Percentiles rank a stretch among this genome's conserved stretches.
These are phyloP conservation scores for Casuarius casuarius DNA, from an alignment of 2,113 vertebrate genomes.

Conservation along the genomic window DNA sequence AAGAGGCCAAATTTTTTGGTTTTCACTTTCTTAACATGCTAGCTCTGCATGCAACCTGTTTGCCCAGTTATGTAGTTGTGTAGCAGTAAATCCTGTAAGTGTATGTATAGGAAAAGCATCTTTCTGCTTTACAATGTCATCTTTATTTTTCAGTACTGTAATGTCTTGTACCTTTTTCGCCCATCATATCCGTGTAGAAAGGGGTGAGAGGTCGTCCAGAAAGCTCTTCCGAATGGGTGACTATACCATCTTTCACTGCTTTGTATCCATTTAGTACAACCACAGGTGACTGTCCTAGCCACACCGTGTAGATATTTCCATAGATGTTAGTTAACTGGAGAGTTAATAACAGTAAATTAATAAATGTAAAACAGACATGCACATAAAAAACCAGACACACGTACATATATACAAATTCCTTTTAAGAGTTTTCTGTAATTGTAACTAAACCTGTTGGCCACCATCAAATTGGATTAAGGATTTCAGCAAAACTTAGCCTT, in stretches of 20 bases:
- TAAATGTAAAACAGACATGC: not conserved
- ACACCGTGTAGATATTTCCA: constrained; percentile 60
- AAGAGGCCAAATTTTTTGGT: not conserved
- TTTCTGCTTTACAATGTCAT: not conserved
- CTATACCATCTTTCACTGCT: constrained; percentile 59
- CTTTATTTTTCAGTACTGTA: not conserved
- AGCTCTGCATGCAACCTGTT: not conserved
- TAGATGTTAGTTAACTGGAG: constrained; percentile 62
- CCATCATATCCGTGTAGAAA: constrained; percentile 66
- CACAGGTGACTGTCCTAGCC: constrained; percentile 62
- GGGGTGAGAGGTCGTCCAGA: constrained; percentile 65
- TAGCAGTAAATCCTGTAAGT: not conserved
- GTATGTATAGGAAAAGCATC: not conserved
- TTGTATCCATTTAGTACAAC: constrained; percentile 71
- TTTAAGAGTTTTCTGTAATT: not conserved
- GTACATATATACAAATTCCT: not conserved
- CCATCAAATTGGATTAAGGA: not conserved
- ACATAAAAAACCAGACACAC: too few species aligned
- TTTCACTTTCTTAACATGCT: not conserved
- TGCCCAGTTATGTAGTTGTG: not conserved
- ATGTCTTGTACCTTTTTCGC: constrained; percentile 60
- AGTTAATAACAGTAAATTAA: not conserved
- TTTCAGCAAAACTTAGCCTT: not conserved
- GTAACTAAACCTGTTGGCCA: not conserved
- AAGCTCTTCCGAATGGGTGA: constrained; percentile 65